phyloP scores from a whole-genome alignment of 1,140 invertebrate species.

The Neelides sp. region DNA sequence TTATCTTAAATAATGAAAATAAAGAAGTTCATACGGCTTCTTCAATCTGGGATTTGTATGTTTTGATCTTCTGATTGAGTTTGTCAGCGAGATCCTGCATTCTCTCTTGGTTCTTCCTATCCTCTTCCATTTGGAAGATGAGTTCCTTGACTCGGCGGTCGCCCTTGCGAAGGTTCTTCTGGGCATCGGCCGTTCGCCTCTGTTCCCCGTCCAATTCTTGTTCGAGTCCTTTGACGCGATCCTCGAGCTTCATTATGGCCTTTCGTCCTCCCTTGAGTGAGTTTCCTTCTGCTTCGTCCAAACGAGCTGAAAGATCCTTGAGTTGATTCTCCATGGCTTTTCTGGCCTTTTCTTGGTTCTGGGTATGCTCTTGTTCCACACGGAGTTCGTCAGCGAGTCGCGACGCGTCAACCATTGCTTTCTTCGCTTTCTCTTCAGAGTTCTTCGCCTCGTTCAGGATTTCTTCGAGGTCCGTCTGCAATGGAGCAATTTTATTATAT shows the following conservation, averaged over 20 bases:
- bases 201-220: constrained; percentile 76
- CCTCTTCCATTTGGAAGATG: constrained; percentile 91
- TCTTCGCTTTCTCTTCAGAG: constrained; percentile 93
- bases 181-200: constrained; percentile 79
- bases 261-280: constrained; percentile 97
- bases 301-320: constrained; percentile 81
- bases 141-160: constrained; percentile 85
- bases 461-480: constrained; percentile 82
- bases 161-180: constrained; percentile 88
- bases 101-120: constrained; percentile 93
- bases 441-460: constrained; percentile 90
- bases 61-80: constrained; percentile 98
- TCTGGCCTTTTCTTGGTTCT: constrained; percentile 93
- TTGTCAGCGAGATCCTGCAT: constrained; percentile 97
- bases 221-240: constrained; percentile 86
- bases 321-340: constrained; percentile 93
- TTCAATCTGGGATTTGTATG: constrained; percentile 98
- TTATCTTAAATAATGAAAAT: background rate
- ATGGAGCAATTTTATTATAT: constrained; percentile 11
- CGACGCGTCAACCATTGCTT: constrained; percentile 95
- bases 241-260: constrained; percentile 90
- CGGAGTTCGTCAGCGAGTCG: constrained; percentile 93
- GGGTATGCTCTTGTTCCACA: constrained; percentile 95
- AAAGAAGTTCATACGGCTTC: constrained; percentile 61
- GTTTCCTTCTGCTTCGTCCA: constrained; percentile 91